Percentiles rank a stretch among this genome's conserved stretches.
These are phyloP conservation scores for Drosophila lacertosa DNA, from an alignment of 1,140 invertebrate genomes.

Conservation along the genomic window DNA sequence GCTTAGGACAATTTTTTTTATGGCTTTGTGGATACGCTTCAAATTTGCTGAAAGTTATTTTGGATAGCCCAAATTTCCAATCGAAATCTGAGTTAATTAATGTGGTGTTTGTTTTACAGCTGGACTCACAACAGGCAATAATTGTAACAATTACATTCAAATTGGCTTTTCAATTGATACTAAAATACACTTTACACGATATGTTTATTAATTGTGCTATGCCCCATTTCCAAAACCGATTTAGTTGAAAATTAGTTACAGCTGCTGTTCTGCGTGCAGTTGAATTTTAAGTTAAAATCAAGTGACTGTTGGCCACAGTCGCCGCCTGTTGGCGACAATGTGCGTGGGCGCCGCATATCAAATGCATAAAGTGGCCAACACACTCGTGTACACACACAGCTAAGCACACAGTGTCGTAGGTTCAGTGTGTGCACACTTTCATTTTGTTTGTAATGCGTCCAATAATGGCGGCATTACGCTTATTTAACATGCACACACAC, in stretches of 20 bases:
- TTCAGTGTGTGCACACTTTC: constrained; percentile 51
- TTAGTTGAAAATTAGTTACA: constrained; percentile 9
- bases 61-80: no score
- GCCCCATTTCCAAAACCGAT: background rate
- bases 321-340: constrained; percentile 12
- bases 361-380: constrained; percentile 30
- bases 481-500: constrained; percentile 76
- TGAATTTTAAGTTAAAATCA: constrained; percentile 4
- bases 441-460: constrained; percentile 81
- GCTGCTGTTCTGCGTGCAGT: background rate
- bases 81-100: no score
- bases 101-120: no score
- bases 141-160: no score
- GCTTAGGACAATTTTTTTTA: constrained; percentile 12
- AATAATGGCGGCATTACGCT: constrained; percentile 82
- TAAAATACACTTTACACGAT: background rate
- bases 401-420: constrained; percentile 9
- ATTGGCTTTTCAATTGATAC: background rate
- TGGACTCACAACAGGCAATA: no score
- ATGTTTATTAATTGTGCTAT: constrained; percentile 7
- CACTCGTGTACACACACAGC: constrained; percentile 3
- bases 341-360: constrained; percentile 23
- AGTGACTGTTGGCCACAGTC: constrained; percentile 9
- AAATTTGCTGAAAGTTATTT: no score
- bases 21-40: background rate